These are phyloP conservation scores for Seladonia tumulorum DNA, from an alignment of 2,888 invertebrate genomes.

Conservation along the genomic window DNA sequence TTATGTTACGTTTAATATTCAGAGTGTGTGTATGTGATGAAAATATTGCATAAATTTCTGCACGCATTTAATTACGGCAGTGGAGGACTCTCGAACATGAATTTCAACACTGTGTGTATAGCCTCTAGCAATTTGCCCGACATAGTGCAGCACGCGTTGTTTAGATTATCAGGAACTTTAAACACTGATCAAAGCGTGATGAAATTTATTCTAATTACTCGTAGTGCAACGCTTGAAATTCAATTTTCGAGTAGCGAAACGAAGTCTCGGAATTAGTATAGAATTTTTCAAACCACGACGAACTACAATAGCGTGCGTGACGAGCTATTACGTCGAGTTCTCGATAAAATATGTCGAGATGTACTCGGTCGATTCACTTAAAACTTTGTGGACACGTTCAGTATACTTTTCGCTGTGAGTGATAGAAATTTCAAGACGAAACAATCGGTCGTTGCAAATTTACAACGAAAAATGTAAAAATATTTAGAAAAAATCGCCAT, in stretches of 20 bases:
- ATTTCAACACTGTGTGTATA: background rate
- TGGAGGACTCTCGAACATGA: background rate
- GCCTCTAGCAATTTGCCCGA: background rate
- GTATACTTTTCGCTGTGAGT: too few relatives aligned
- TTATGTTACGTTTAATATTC: background rate
- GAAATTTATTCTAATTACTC: background rate
- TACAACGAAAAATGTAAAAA: too few relatives aligned
- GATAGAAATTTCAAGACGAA: too few relatives aligned
- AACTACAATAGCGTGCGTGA: too few relatives aligned
- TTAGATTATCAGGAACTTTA: background rate
- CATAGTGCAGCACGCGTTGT: background rate
- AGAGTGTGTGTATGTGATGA: background rate
- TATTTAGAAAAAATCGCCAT: too few relatives aligned
- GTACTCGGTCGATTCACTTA: too few relatives aligned
- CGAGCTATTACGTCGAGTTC: too few relatives aligned
- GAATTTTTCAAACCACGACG: too few relatives aligned
- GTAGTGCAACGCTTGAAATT: background rate
- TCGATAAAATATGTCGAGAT: too few relatives aligned
- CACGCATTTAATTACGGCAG: background rate
- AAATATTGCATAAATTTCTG: background rate
- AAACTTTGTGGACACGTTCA: too few relatives aligned
- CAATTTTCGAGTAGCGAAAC: background rate
- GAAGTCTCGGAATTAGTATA: too few relatives aligned
- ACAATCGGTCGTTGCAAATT: too few relatives aligned
- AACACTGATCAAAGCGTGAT: background rate